These are phyloP conservation scores for Phaethon lepturus DNA, from an alignment of 2,113 vertebrate genomes.

Conservation along the genomic window DNA sequence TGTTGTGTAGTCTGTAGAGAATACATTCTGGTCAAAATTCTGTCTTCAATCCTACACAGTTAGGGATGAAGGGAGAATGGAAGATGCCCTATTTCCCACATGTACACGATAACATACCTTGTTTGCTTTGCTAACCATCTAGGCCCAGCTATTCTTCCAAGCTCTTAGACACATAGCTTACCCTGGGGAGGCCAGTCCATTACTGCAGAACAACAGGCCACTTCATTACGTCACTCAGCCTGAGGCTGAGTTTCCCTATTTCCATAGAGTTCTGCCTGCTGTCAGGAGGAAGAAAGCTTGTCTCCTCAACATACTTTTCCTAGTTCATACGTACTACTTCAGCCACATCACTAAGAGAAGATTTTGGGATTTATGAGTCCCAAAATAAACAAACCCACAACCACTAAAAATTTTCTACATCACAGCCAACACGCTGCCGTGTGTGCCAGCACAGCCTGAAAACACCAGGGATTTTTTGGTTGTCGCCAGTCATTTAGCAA, in stretches of 20 bases:
- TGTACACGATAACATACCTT: background rate
- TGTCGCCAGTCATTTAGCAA: background rate
- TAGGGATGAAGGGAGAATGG: background rate
- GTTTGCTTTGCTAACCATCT: background rate
- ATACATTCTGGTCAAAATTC: background rate
- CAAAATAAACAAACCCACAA: background rate
- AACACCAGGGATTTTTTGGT: background rate
- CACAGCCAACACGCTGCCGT: background rate
- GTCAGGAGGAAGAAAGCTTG: background rate
- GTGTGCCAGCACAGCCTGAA: background rate
- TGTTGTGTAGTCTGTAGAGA: background rate
- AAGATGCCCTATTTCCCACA: background rate
- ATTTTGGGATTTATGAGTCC: background rate
- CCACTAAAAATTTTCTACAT: background rate
- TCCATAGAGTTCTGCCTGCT: background rate
- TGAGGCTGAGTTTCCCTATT: background rate
- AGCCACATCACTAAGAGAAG: background rate
- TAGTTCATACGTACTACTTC: background rate
- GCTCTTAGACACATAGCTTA: background rate
- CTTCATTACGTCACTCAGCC: background rate
- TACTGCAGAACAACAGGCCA: background rate
- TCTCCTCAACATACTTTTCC: background rate
- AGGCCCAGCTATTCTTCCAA: background rate
- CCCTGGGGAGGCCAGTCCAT: background rate
- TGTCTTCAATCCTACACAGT: background rate